Base-by-base conservation (phyloP, 2,113 vertebrate species). In the Strigops habroptila region DNA sequence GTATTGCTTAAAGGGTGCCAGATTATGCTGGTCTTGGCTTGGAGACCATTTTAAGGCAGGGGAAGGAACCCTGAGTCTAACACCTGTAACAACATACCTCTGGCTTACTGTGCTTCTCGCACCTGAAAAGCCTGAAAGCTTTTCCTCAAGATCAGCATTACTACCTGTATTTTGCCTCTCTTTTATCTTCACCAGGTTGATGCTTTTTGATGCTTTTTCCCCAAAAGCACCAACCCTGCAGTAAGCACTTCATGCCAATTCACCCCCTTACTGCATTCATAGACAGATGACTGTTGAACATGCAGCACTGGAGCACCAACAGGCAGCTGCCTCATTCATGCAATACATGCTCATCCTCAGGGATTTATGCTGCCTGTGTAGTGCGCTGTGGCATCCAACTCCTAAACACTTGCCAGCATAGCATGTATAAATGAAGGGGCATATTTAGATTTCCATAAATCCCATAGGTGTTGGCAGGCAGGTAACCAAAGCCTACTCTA, bases 211-310 rank as follows among this genome's bases (percentile, higher is more conserved):
- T n/a, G n/a, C n/a, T n/a, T n/a, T 87, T 65, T 21, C 33, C 57
- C 67, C 3, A 1, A 43, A 75, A 71, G 30, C 35, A 39, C 12
- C 23, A 37, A 14, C 5, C 14, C 30, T 78, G 57, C 71, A 65
- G 24, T 10, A 86, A 71, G 71, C 13, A 3, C 27, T 48, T 57
- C 10, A 15, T 4, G 16, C 13, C 17, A 33, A 1, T 80, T 65
- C 37, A 28, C 57, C 7, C 18, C 12, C 18, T 28, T 39, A 4
- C 17, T 52, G 21, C 25, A 3, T 51, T 77, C 28, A 3, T 3
- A 52, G 52, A 12, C 3, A 14, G 33, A 9, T 11, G 23, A 10
- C 3, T 33, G 27, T 10, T 0, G 2, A 64, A 64, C 3, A 10
- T 1, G 1, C 33, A 63, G 16, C 31, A 14, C 24, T 4, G 1